A percentile compares a stretch with the other conserved stretches of the same genome.
These are phyloP conservation scores for Lottia gigantea DNA, from an alignment of 2,888 invertebrate genomes.

Conservation along the genomic window DNA sequence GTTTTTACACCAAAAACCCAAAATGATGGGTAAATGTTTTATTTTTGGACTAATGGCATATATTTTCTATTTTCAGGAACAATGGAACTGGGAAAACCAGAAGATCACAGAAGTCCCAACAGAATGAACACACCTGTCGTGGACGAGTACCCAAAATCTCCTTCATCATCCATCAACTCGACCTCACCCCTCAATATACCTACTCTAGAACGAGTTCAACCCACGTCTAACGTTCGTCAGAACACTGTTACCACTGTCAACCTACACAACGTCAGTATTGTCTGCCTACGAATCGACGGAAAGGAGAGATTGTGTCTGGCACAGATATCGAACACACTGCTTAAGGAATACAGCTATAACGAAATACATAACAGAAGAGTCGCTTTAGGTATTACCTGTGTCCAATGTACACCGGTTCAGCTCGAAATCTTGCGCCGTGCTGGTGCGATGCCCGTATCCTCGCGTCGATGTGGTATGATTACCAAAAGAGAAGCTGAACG, in stretches of 20 bases:
- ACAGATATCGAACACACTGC: conserved; percentile 94
- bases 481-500: conserved; percentile 88
- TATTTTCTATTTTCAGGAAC: neutral
- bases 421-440: conserved; percentile 91
- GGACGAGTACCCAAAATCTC: neutral
- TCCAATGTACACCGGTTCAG: conserved; percentile 95
- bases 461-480: conserved; percentile 83
- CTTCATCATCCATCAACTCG: neutral
- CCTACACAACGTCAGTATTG: conserved; percentile 89
- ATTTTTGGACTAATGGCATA: no score
- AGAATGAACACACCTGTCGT: neutral
- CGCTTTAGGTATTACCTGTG: conserved; percentile 89
- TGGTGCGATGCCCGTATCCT: conserved; percentile 71
- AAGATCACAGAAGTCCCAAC: neutral
- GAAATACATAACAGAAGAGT: conserved; percentile 93
- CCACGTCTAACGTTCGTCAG: conserved; percentile 30
- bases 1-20: no score
- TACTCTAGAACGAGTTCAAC: neutral
- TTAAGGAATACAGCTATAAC: conserved; percentile 96
- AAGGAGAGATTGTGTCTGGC: conserved; percentile 93
- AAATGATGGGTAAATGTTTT: no score
- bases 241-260: conserved; percentile 82
- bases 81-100: neutral
- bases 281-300: conserved; percentile 90
- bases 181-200: neutral